Percentiles rank a stretch among this genome's conserved stretches.
phyloP scores from a whole-genome alignment of 2,113 vertebrate genomes.

The Hiodon alosoides region DNA sequence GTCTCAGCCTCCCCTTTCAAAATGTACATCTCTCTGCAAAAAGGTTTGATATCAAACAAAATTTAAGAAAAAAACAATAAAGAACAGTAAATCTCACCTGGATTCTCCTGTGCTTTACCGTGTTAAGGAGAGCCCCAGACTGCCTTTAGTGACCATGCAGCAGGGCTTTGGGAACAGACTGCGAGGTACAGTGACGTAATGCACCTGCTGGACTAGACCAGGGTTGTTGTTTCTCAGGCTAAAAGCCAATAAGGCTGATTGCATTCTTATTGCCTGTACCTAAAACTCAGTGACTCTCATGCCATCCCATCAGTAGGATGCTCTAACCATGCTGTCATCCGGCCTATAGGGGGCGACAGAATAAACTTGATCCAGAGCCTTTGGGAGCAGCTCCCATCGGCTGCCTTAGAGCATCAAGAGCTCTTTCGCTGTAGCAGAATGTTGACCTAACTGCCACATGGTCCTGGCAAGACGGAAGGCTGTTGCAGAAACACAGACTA shows the following conservation, averaged over 20 bases:
- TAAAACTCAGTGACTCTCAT: slow-evolving; percentile 25
- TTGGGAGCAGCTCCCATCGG: neutral
- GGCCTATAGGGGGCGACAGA: neutral
- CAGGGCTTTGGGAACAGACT: slow-evolving; percentile 36
- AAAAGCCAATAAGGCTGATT: slow-evolving; percentile 62
- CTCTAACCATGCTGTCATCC: slow-evolving; percentile 1
- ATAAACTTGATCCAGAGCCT: neutral
- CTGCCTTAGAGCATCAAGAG: neutral
- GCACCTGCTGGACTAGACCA: slow-evolving; percentile 59
- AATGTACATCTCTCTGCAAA: slow-evolving; percentile 47
- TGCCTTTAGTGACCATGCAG: slow-evolving; percentile 45
- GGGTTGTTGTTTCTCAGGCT: slow-evolving; percentile 42
- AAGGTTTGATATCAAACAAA: slow-evolving; percentile 18
- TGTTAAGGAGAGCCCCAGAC: slow-evolving; percentile 63
- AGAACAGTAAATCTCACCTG: slow-evolving; percentile 27
- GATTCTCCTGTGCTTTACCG: slow-evolving; percentile 70
- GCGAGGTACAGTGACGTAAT: slow-evolving; percentile 12
- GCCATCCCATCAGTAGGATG: neutral
- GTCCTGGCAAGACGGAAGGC: slow-evolving; percentile 18
- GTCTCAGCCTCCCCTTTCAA: slow-evolving; percentile 33
- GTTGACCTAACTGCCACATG: slow-evolving; percentile 32
- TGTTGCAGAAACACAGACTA: neutral
- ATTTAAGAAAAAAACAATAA: slow-evolving; percentile 18
- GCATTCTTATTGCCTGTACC: slow-evolving; percentile 71
- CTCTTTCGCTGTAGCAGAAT: neutral